Evolutionary conservation across 2,797 vertebrate species (phyloP).

Genomic region (Salmo trutta): DNA sequence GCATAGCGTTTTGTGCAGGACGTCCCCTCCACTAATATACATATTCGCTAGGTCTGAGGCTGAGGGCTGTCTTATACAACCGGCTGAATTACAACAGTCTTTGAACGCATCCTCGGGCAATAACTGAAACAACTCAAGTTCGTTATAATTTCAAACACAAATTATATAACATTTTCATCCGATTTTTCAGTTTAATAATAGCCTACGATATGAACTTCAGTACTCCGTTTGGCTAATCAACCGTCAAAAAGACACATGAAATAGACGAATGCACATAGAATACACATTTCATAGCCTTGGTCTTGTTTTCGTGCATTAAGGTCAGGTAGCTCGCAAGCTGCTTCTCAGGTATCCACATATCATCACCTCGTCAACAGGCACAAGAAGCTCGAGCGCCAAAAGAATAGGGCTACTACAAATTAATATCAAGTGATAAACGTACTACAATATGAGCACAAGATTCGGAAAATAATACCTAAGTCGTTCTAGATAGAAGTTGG

Average conservation of each 20-base stretch:
- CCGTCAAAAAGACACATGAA: conserved; percentile 16
- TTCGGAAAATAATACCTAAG: not conserved
- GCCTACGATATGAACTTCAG: conserved; percentile 37
- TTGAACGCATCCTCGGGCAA: not conserved
- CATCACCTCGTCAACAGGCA: conserved; percentile 27
- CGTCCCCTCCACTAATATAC: conserved; percentile 41
- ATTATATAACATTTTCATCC: conserved; percentile 7
- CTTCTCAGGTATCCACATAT: conserved; percentile 66
- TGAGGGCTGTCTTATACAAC: conserved; percentile 9
- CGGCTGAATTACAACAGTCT: conserved; percentile 12
- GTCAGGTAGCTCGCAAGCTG: conserved; percentile 65
- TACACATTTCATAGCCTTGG: conserved; percentile 28
- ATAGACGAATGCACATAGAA: conserved; percentile 20
- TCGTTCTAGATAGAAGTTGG: conserved; percentile 43
- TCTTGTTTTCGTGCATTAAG: conserved; percentile 54
- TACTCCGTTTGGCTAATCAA: not conserved
- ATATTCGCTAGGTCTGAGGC: conserved; percentile 29
- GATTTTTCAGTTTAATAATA: conserved; percentile 25
- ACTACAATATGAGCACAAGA: not conserved
- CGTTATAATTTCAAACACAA: conserved; percentile 16
- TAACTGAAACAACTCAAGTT: conserved; percentile 18
- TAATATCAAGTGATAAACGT: not conserved
- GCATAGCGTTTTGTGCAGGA: conserved; percentile 59
- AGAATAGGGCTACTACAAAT: not conserved
- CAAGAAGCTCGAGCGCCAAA: not conserved